A percentile compares a stretch with the other conserved stretches of the same genome.
Evolutionary conservation across 1,140 invertebrate species (phyloP).

Genomic region (Saxidomus purpurata): DNA sequence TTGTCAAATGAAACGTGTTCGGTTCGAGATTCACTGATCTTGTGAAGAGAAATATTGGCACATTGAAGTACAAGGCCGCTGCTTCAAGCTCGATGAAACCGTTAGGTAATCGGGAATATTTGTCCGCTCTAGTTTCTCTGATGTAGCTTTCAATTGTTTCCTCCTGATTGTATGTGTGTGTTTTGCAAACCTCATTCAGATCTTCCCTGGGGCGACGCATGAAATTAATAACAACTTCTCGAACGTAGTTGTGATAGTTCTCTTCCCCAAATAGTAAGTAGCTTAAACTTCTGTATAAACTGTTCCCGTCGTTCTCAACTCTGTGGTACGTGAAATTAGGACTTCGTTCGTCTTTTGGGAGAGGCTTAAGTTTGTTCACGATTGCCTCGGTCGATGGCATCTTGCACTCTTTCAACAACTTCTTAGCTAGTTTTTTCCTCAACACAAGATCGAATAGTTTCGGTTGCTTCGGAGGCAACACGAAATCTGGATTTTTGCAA

Average conservation of each 20-base stretch:
- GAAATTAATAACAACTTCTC: not conserved
- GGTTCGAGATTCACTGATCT: not conserved
- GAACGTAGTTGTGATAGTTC: not conserved
- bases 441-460: not conserved
- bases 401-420: not conserved
- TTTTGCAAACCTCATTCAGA: not conserved
- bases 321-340: not conserved
- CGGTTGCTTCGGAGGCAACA: not conserved
- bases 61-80: not conserved
- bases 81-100: not conserved
- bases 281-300: slow-evolving; percentile 32
- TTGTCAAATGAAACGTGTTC: not conserved
- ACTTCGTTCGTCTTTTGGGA: not conserved
- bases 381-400: not conserved
- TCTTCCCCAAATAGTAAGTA: slow-evolving; percentile 12
- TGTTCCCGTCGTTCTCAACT: slow-evolving; percentile 17
- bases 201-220: not conserved
- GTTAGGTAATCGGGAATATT: not conserved
- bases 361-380: not conserved
- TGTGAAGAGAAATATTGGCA: not conserved
- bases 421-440: not conserved
- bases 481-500: no score
- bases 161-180: not conserved
- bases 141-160: slow-evolving; percentile 33
- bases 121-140: not conserved